Conservation (phyloP, 2,888 invertebrate genomes). For the Drosophila macrospina region DNA sequence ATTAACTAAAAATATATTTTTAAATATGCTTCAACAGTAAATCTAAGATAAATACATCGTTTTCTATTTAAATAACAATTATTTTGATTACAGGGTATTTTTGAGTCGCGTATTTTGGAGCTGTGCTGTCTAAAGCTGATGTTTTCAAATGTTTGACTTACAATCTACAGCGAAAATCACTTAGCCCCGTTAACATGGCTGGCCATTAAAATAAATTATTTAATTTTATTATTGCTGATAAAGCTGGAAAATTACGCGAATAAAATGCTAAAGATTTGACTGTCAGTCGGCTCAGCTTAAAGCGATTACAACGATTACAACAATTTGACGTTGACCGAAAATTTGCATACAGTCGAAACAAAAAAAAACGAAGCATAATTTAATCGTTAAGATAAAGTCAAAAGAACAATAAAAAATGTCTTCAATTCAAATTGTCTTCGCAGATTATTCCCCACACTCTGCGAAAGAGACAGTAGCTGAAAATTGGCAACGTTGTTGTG, state of each 20-base stretch:
- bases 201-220: slow-evolving; percentile 77
- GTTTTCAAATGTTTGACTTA: slow-evolving; percentile 43
- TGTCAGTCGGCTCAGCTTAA: slow-evolving; percentile 43
- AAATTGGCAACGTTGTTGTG: slow-evolving; percentile 32
- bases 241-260: slow-evolving; percentile 62
- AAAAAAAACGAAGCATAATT: slow-evolving; percentile 6
- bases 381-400: slow-evolving; percentile 3
- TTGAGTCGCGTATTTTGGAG: neutral
- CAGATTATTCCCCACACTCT: neutral
- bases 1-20: neutral
- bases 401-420: slow-evolving; percentile 5
- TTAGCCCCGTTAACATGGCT: slow-evolving; percentile 73
- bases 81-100: slow-evolving; percentile 31
- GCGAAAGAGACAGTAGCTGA: neutral
- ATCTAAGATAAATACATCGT: neutral
- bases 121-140: slow-evolving; percentile 5
- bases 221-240: slow-evolving; percentile 74
- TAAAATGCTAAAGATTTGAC: slow-evolving; percentile 53
- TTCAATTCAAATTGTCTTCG: neutral
- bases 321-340: slow-evolving; percentile 17
- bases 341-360: slow-evolving; percentile 16
- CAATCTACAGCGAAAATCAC: slow-evolving; percentile 78
- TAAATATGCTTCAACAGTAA: neutral
- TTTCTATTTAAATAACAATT: neutral
- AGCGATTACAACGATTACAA: slow-evolving; percentile 37